These are phyloP conservation scores for Gymnopithys bicolor DNA, from an alignment of 2,797 vertebrate species.

Conservation along the genomic window DNA sequence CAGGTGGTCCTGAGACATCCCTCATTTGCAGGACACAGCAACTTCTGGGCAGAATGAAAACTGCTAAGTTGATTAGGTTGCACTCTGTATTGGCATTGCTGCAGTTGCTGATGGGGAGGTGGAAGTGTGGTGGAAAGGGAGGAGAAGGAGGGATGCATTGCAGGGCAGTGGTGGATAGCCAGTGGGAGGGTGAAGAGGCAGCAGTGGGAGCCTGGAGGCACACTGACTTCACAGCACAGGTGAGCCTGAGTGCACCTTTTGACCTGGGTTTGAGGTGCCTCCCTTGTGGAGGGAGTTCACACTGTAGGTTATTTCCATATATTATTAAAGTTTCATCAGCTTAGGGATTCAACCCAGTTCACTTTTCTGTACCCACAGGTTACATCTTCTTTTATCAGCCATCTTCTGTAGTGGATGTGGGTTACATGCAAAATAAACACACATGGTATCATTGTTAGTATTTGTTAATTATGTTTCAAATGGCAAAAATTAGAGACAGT, in stretches of 20 bases:
- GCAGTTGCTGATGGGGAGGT: background rate
- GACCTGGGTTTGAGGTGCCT: background rate
- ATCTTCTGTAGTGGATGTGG: background rate
- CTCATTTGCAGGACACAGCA: background rate
- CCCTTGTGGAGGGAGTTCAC: background rate
- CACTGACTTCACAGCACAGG: background rate
- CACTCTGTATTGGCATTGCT: background rate
- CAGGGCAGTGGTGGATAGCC: too few relatives aligned
- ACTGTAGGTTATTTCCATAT: background rate
- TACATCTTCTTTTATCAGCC: background rate
- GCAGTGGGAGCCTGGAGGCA: accelerated
- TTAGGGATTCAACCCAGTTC: background rate
- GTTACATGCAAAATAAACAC: background rate
- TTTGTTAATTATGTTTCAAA: background rate
- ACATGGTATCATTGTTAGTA: background rate
- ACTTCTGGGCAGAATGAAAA: background rate
- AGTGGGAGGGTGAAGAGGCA: background rate
- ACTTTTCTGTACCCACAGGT: background rate
- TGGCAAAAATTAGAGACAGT: background rate
- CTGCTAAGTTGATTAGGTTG: accelerated
- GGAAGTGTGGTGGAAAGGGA: background rate
- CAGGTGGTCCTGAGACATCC: background rate
- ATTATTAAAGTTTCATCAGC: background rate
- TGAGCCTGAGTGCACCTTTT: background rate
- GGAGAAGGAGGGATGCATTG: background rate